Evolutionary conservation across 2,888 invertebrate species (phyloP), one percentile per base, ranked within the genome.

Genomic region (Tenodera sinensis): DNA sequence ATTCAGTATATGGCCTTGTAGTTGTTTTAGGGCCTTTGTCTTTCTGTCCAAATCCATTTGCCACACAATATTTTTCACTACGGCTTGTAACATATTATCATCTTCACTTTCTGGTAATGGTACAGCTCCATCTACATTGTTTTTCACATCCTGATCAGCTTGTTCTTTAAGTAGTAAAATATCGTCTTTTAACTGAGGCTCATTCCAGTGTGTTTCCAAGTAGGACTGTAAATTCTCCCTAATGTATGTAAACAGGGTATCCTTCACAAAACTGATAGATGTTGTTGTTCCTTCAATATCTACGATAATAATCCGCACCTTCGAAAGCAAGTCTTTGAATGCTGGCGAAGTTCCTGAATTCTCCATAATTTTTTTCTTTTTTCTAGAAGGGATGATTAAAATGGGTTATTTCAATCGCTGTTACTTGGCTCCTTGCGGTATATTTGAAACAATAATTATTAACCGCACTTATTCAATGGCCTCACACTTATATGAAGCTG

Each of bases 1-100:
- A 92, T 96, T 95, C 97, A 98, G 98, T 92, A 99, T 96, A 90
- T 97, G 95, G 0, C 98, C 98, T 93, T 99, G 99, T n/a, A 99
- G 94, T 87, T 95, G 95, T 93, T 99, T 99, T 90, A 99, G 94
- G 9, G 97, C 95, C 7, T 95, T 95, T 82, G 96, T 95, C 93
- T 98, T 97, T 90, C 97, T 95, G 93, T 98, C 97, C 47, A 94
- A 94, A 85, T 97, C 96, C 95, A 98, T 98, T 93, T 97, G 96
- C 95, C 97, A 96, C 91, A 96, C 94, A 25, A 98, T 95, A 93
- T 96, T 96, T 90, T 95, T 95, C 25, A 96, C 94, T 42, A 97
- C 93, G 84, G 95, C 95, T 90, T 96, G 95, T 91, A 94, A 93
- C 34, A 93, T 93, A 27, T 94, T 94, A 89, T 94, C 94, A 6